Evolutionary conservation across 2,888 invertebrate genomes (phyloP).

Genomic region (Ormyrus nitidulus): DNA sequence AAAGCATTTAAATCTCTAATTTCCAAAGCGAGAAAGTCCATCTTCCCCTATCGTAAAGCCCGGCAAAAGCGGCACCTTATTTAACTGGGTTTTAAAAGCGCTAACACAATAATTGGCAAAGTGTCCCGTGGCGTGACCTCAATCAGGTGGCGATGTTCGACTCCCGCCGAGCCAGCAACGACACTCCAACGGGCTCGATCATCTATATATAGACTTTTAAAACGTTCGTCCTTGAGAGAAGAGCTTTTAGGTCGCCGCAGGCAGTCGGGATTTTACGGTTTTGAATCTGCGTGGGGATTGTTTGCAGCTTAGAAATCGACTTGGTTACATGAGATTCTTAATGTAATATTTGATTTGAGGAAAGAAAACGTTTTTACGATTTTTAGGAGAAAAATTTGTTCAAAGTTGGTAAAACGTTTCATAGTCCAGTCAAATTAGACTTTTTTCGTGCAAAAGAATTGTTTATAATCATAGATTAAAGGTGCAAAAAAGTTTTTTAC

Average conservation of each 20-base stretch:
- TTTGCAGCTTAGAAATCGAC: too few relatives aligned
- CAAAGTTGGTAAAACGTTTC: too few relatives aligned
- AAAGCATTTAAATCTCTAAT: too few relatives aligned
- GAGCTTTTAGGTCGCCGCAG: slow-evolving; percentile 10
- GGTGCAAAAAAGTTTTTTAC: too few relatives aligned
- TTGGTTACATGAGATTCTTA: too few relatives aligned
- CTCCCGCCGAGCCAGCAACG: slow-evolving; percentile 24
- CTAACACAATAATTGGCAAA: slow-evolving; percentile 45
- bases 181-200: slow-evolving; percentile 32
- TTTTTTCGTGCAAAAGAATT: too few relatives aligned
- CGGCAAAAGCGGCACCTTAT: not conserved
- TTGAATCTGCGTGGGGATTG: too few relatives aligned
- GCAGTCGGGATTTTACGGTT: not conserved
- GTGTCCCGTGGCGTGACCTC: slow-evolving; percentile 39
- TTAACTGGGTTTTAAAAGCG: slow-evolving; percentile 16
- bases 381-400: too few relatives aligned
- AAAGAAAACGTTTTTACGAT: not conserved
- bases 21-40: not conserved
- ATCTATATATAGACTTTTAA: slow-evolving; percentile 1
- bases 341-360: not conserved
- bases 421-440: too few relatives aligned
- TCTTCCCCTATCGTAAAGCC: not conserved
- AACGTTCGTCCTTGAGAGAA: not conserved
- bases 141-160: slow-evolving; percentile 25
- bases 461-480: too few relatives aligned